Evolutionary conservation across 2,888 invertebrate genomes (phyloP).

Genomic region (Celastrina argiolus): DNA sequence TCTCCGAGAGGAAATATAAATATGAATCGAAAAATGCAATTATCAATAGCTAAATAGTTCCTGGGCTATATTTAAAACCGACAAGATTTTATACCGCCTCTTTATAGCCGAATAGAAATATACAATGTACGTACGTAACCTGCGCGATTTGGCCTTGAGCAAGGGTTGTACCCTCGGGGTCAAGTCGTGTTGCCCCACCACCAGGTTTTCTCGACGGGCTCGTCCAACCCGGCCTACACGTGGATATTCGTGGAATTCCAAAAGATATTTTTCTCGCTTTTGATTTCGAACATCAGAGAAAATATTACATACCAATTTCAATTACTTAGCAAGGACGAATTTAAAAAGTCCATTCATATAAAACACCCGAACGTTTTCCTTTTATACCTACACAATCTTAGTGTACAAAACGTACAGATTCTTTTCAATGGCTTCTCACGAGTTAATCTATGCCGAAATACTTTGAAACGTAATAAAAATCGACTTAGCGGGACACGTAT

Average conservation of each 20-base stretch:
- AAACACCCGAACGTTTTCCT: constrained; percentile 27
- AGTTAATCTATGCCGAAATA: constrained; percentile 58
- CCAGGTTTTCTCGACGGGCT: neutral
- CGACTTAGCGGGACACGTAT: constrained; percentile 62
- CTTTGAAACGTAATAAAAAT: constrained; percentile 71
- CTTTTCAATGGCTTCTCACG: constrained; percentile 48
- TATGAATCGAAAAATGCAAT: no score
- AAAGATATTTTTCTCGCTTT: constrained; percentile 4
- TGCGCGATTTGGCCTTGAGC: neutral
- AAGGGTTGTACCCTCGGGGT: neutral
- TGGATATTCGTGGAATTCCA: neutral
- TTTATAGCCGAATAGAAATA: no score
- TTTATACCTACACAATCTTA: constrained; percentile 30
- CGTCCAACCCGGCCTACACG: neutral
- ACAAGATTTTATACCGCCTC: no score
- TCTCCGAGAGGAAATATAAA: no score
- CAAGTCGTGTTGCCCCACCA: neutral
- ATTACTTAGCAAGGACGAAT: constrained; percentile 21
- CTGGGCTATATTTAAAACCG: no score
- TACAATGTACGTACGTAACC: neutral
- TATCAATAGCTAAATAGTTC: no score
- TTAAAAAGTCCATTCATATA: constrained; percentile 23
- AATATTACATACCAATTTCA: constrained; percentile 11
- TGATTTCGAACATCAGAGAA: neutral
- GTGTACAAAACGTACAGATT: constrained; percentile 26